These are phyloP conservation scores for Oscheius myriophilus DNA, from an alignment of 2,888 invertebrate species.

Conservation along the genomic window DNA sequence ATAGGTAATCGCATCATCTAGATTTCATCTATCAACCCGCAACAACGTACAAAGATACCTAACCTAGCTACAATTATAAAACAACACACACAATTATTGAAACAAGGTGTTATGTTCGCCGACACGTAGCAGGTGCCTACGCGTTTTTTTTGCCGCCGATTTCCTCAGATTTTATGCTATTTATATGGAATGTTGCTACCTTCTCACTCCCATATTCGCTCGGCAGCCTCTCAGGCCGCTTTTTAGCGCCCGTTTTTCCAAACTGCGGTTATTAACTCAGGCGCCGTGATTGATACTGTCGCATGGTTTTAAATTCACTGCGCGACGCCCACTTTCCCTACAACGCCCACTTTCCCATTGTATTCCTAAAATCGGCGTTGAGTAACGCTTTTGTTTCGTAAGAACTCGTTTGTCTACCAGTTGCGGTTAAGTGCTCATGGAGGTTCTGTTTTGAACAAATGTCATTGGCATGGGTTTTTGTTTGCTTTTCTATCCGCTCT, in stretches of 20 bases:
- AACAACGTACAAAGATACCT: too few species aligned
- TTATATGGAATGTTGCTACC: slow-evolving; percentile 17
- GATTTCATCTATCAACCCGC: too few species aligned
- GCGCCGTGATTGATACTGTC: slow-evolving; percentile 31
- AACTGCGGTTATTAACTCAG: slow-evolving; percentile 20
- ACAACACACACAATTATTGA: too few species aligned
- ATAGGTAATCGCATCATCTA: too few species aligned
- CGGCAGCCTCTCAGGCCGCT: slow-evolving; percentile 20
- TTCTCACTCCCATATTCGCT: slow-evolving; percentile 11
- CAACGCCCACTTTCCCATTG: neutral
- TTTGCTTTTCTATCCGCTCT: neutral
- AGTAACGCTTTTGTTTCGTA: too few species aligned
- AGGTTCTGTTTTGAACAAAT: too few species aligned
- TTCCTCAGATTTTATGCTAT: neutral
- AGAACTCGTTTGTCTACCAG: too few species aligned
- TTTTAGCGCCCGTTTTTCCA: slow-evolving; percentile 20
- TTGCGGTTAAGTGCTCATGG: too few species aligned
- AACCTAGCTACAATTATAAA: too few species aligned
- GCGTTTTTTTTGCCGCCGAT: neutral
- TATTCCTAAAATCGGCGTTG: too few species aligned
- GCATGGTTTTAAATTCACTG: slow-evolving; percentile 30
- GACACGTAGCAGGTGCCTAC: neutral
- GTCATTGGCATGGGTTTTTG: too few species aligned
- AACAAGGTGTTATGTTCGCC: neutral
- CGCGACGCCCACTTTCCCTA: slow-evolving; percentile 23